Base-by-base conservation (phyloP, 2,888 invertebrate genomes). In the Tethea ocularis region DNA sequence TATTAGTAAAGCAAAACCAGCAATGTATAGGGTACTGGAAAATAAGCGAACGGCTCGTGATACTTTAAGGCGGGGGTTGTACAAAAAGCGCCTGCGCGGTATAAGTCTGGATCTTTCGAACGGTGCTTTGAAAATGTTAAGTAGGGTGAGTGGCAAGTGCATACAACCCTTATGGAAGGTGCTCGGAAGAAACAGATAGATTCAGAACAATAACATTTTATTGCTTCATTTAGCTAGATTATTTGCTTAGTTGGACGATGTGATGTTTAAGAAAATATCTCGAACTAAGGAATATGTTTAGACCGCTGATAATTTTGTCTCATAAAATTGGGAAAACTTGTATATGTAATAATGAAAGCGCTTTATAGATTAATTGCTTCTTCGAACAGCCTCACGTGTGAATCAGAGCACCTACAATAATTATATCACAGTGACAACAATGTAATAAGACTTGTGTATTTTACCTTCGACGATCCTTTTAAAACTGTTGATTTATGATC, bases 381-480 rank as follows among this genome's bases (percentile, higher is more conserved):
- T 70, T 71, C 58, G 61, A 61, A 46, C 58, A 52, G 59, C 33
- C 33, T 66, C 66, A 68, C 60, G 66, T 69, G 75, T 79, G 80
- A 83, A 68, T 81, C 79, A 80, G 59, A 57, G 62, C n/a, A n/a
- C n/a, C n/a, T 64, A 60, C 56, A 64, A 72, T 77, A 63, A 66
- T 67, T 67, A 58, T 70, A 70, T 73, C 69, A 71, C 66, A 68
- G 66, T 71, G 77, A 80, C 78, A 81, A 72, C 80, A 83, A 84
- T 82, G 71, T 75, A 78, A 74, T 77, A 77, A 76, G 65, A 66
- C 33, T 33, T 71, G 71, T 70, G 72, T 73, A 66, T 75, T 72
- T 77, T 79, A 74, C 74, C 80, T 78, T 79, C 76, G 64, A 61
- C 70, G 63, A 63, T 73, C 83, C 80, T 70, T 83, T 79, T 76